A percentile compares a stretch with the other conserved stretches of the same genome.
Evolutionary conservation across 2,797 vertebrate species (phyloP).

Genomic region (Manis javanica): DNA sequence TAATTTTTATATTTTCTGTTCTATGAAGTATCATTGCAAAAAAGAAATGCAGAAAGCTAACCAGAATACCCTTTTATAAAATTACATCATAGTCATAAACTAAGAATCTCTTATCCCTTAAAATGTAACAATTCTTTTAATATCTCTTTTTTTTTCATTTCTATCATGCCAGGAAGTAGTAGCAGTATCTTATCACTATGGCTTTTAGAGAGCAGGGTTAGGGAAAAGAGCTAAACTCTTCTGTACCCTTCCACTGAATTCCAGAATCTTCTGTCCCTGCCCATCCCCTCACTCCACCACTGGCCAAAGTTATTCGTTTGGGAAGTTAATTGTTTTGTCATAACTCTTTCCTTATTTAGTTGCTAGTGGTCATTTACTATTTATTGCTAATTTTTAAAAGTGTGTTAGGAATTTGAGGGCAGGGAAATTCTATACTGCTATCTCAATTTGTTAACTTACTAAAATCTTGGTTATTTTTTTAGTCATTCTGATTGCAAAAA

Average conservation of each 20-base stretch:
- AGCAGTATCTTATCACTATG: neutral
- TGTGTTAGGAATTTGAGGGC: neutral
- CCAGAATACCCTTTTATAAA: neutral
- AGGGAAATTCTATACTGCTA: neutral
- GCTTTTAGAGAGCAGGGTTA: fast-evolving
- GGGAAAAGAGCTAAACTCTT: too few species aligned
- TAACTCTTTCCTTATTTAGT: neutral
- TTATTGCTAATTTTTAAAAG: neutral
- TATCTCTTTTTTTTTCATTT: neutral
- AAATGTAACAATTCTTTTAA: neutral
- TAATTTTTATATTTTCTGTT: conserved; percentile 65
- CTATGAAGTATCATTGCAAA: conserved; percentile 27
- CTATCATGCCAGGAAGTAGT: neutral
- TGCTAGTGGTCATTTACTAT: neutral
- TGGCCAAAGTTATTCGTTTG: neutral
- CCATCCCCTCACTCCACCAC: fast-evolving
- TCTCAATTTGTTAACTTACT: neutral
- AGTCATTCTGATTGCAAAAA: neutral
- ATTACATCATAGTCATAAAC: neutral
- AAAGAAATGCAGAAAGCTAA: neutral
- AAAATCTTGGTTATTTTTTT: neutral
- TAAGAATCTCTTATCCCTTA: neutral
- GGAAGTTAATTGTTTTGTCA: neutral
- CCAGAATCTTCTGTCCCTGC: neutral
- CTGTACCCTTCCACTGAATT: fast-evolving